A percentile compares a stretch with the other conserved stretches of the same genome.
These are phyloP conservation scores for Adelges cooleyi DNA, from an alignment of 1,140 invertebrate genomes.

Conservation along the genomic window DNA sequence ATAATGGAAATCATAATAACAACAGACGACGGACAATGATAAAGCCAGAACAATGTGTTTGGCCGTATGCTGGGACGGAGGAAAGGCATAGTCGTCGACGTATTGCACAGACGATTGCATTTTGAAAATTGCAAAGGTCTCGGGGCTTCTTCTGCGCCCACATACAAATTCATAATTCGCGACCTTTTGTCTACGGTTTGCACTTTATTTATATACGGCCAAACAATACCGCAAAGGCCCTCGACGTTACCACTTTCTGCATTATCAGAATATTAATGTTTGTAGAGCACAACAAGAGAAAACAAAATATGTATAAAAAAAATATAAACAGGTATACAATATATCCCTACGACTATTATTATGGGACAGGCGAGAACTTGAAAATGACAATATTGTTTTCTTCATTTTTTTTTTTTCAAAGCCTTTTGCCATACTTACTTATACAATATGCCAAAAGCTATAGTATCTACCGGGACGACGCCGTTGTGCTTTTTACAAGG, in stretches of 20 bases:
- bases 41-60: constrained; percentile 1
- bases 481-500: too few relatives aligned
- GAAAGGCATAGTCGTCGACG: not conserved
- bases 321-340: too few relatives aligned
- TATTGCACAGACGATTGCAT: constrained; percentile 20
- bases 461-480: too few relatives aligned
- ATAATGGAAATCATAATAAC: not conserved
- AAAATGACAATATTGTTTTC: too few relatives aligned
- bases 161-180: constrained; percentile 2
- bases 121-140: constrained; percentile 15
- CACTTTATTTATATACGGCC: not conserved
- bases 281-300: too few relatives aligned
- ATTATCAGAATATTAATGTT: not conserved
- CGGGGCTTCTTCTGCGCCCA: not conserved
- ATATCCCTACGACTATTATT: too few relatives aligned
- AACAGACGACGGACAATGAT: constrained; percentile 9
- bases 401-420: too few relatives aligned
- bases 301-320: too few relatives aligned
- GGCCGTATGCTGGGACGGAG: not conserved
- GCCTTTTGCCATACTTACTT: too few relatives aligned
- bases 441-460: too few relatives aligned
- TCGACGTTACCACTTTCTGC: constrained; percentile 14
- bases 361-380: too few relatives aligned
- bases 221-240: constrained; percentile 15
- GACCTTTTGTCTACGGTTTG: not conserved